Base-by-base conservation (phyloP, 37 sponge, comb jelly and placozoan genomes). In the Crambe crambe region DNA sequence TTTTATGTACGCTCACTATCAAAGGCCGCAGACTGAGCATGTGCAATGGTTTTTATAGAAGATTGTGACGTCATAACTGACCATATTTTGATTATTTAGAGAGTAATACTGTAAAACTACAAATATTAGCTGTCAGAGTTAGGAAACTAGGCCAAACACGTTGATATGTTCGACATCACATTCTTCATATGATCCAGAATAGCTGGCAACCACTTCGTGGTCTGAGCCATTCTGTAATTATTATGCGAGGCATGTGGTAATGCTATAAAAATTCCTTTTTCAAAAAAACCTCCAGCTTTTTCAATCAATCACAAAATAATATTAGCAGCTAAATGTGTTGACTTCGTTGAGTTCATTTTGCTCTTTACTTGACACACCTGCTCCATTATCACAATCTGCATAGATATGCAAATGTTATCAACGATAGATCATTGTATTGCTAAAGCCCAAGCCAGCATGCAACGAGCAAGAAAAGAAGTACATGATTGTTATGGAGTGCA, bases 181-280 rank as follows among this genome's bases (percentile, higher is more conserved):
- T n/a, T n/a, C n/a, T n/a, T n/a, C n/a, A n/a, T n/a, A n/a, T n/a
- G n/a, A n/a, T n/a, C n/a, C n/a, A n/a, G n/a, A n/a, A n/a, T n/a
- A n/a, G n/a, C n/a, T n/a, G n/a, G n/a, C n/a, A n/a, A n/a, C n/a
- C n/a, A n/a, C n/a, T n/a, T n/a, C n/a, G n/a, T n/a, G 75, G 75
- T 74, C 75, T 74, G 75, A 74, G 75, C 75, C 54, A 74, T 74
- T 74, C 58, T 56, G 56, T 8, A 74, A 74, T 51, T 74, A 43
- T 74, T n/a, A n/a, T n/a, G n/a, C n/a, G n/a, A n/a, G n/a, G n/a
- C n/a, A n/a, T n/a, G n/a, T n/a, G n/a, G n/a, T n/a, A n/a, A n/a
- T n/a, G n/a, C n/a, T n/a, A n/a, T n/a, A n/a, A n/a, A n/a, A n/a
- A n/a, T n/a, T n/a, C n/a, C n/a, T n/a, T n/a, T n/a, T n/a, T n/a